Evolutionary conservation across 1,140 invertebrate species (phyloP).

Genomic region (Trypoxylus dichotomus): DNA sequence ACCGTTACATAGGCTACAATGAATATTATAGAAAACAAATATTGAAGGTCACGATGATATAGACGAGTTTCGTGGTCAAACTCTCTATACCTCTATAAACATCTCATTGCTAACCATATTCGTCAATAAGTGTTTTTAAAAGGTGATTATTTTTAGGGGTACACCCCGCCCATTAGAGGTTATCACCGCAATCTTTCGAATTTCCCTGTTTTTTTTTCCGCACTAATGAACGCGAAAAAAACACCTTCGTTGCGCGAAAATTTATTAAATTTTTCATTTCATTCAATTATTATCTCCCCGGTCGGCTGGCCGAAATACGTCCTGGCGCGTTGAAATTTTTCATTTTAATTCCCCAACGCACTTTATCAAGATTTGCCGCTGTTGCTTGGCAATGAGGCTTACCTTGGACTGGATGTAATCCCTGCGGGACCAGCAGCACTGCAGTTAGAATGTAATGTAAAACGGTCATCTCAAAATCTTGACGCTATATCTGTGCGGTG

Average conservation of each 20-base stretch:
- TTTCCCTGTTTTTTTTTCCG: not conserved
- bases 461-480: not conserved
- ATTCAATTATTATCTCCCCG: not conserved
- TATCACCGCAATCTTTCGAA: not conserved
- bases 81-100: not conserved
- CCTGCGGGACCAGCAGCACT: not conserved
- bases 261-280: not conserved
- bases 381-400: not conserved
- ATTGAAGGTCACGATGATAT: too few relatives aligned
- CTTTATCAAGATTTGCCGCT: not conserved
- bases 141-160: not conserved
- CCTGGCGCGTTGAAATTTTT: not conserved
- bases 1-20: too few relatives aligned
- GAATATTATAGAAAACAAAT: too few relatives aligned
- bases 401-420: slow-evolving; percentile 8
- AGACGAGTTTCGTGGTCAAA: too few relatives aligned
- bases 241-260: not conserved
- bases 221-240: not conserved
- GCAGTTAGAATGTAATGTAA: not conserved
- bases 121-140: not conserved
- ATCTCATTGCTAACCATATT: not conserved
- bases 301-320: not conserved
- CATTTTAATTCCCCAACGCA: not conserved
- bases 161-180: too few relatives aligned
- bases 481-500: not conserved